These are phyloP conservation scores for Cranoglanis bouderius DNA, from an alignment of 2,113 vertebrate genomes.

Conservation along the genomic window DNA sequence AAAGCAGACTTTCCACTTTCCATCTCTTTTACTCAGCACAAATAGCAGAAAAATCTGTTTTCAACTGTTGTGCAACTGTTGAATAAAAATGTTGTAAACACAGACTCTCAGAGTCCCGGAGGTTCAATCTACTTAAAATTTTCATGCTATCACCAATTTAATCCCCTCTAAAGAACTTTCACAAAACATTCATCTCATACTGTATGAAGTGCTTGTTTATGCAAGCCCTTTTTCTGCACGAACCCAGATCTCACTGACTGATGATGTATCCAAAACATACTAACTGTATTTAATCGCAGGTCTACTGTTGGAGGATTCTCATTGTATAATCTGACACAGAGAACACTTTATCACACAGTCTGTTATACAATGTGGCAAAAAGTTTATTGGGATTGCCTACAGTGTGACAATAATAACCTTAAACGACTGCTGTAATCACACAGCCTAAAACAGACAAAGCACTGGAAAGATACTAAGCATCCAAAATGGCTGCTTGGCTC, in stretches of 20 bases:
- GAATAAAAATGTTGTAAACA: background rate
- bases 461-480: constrained; percentile 5
- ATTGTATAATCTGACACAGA: background rate
- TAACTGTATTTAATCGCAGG: background rate
- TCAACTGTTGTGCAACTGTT: background rate
- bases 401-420: background rate
- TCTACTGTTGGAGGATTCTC: background rate
- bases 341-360: background rate
- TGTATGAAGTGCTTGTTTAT: background rate
- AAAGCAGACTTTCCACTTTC: background rate
- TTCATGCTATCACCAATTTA: background rate
- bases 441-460: constrained; percentile 20
- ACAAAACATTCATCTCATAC: background rate
- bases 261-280: background rate
- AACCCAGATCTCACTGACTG: background rate
- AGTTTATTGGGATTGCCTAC: background rate
- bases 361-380: background rate
- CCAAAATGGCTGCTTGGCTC: background rate
- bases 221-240: background rate
- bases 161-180: background rate
- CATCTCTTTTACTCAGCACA: background rate
- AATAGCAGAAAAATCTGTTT: background rate
- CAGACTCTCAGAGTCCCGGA: background rate
- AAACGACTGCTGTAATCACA: background rate
- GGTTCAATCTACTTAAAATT: background rate